A percentile compares a stretch with the other conserved stretches of the same genome.
Conservation (phyloP, 2,888 invertebrate genomes). For the Gibbula magus region DNA sequence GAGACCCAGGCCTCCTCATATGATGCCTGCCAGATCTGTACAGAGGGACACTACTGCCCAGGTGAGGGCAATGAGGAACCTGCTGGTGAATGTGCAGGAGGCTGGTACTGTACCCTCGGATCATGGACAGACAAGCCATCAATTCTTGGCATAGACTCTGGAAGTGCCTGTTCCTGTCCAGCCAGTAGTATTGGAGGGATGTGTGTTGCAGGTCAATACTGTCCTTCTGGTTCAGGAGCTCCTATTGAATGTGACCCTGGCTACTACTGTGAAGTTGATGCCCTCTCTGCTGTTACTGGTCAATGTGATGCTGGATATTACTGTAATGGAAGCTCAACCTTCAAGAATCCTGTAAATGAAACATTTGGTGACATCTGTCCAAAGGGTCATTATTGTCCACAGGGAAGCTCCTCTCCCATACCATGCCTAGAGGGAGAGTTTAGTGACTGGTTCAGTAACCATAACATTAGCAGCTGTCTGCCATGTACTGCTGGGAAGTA, state of each 20-base stretch:
- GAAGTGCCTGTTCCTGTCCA: constrained; percentile 60
- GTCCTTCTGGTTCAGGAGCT: constrained; percentile 64
- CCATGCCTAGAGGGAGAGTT: constrained; percentile 69
- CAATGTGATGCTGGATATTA: constrained; percentile 69
- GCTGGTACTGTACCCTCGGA: constrained; percentile 70
- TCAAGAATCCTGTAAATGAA: constrained; percentile 70
- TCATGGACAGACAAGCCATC: constrained; percentile 66
- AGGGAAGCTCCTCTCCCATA: constrained; percentile 58
- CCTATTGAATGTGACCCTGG: constrained; percentile 66
- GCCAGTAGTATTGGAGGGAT: constrained; percentile 64
- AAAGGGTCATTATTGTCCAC: constrained; percentile 71
- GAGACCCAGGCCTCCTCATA: constrained; percentile 52
- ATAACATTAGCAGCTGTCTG: constrained; percentile 67
- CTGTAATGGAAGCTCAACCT: constrained; percentile 65
- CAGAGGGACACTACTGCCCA: constrained; percentile 70
- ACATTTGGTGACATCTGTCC: constrained; percentile 72
- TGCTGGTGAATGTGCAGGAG: constrained; percentile 65
- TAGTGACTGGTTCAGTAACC: constrained; percentile 61
- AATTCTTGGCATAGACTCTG: constrained; percentile 60
- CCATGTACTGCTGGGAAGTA: constrained; percentile 71
- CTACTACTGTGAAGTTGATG: constrained; percentile 65
- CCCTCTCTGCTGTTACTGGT: constrained; percentile 59
- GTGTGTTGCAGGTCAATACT: constrained; percentile 69
- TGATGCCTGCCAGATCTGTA: constrained; percentile 63
- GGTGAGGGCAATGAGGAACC: constrained; percentile 58